Evolutionary conservation across 2,797 vertebrate genomes (phyloP), one percentile per base, ranked within the genome.

Genomic region (Liasis olivaceus): DNA sequence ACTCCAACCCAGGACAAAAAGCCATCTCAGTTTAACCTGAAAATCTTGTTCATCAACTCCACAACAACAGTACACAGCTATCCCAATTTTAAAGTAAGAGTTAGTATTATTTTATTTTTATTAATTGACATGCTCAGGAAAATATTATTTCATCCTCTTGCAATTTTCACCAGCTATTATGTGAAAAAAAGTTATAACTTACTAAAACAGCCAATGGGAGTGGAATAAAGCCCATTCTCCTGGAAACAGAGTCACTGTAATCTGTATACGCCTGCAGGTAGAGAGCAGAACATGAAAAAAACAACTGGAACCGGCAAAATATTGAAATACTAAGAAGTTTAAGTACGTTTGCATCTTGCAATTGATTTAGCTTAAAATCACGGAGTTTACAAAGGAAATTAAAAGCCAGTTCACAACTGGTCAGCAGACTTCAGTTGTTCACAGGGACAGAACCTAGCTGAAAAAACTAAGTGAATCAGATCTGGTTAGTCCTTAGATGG

Each of bases 171-270:
- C 24, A 59, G 24, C 15, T 72, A 63, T 15, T 72, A 58, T 77
- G 56, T 26, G 24, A 3, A 62, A 91, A 54, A 12, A 94, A 91
- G 9, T 69, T 1, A 64, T 0, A 42, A 98, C 98, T 99, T 98
- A 99, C 99, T 97, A 99, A 96, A 95, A 99, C 99, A 96, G 99
- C 99, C 85, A 99, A 95, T 2, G 99, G 99, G 96, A 99, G 98
- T 91, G 99, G 99, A 97, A 99, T 99, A 95, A 99, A 99, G 58
- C 99, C 99, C 99, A 99, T 99, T 97, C 99, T 98, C 94, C 99
- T 98, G 84, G 99, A 99, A 95, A 99, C 99, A 0, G 99, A 99
- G 96, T 99, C 99, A 85, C 99, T 99, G 97, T 99, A 99, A 97
- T 99, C 99, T 8, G 99, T 99, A 89, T 98, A 99, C 2, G 99